Evolutionary conservation across 2,113 vertebrate species (phyloP).

Genomic region (Cheilinus undulatus): DNA sequence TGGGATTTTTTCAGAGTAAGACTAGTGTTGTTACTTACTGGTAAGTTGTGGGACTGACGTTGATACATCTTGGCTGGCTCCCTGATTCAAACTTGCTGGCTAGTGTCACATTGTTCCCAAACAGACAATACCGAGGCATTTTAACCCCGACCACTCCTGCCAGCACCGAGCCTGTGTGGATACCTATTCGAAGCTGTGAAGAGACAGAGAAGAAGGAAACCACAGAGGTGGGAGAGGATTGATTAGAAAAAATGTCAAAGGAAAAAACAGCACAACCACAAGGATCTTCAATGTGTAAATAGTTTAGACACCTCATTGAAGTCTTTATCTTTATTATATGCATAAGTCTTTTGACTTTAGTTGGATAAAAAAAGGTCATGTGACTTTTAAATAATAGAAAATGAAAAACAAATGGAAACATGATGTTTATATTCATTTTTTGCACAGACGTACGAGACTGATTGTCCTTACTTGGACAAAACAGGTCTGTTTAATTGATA

Average conservation of each 20-base stretch:
- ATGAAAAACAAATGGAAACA: too few relatives aligned
- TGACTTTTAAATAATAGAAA: too few relatives aligned
- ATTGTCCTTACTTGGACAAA: not conserved
- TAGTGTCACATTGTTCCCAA: constrained; percentile 98
- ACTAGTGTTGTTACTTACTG: constrained; percentile 86
- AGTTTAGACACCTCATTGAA: not conserved
- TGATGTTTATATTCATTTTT: too few relatives aligned
- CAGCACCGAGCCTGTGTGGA: constrained; percentile 97
- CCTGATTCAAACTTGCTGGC: constrained; percentile 99
- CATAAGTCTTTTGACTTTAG: too few relatives aligned
- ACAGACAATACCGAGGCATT: constrained; percentile 99
- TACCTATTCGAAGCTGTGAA: constrained; percentile 96
- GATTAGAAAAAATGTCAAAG: constrained; percentile 1
- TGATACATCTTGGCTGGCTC: constrained; percentile 96
- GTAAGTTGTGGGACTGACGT: constrained; percentile 96
- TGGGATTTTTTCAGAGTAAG: not conserved
- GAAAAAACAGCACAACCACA: not conserved
- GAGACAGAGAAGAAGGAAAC: constrained; percentile 23
- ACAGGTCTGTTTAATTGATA: not conserved
- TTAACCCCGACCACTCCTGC: constrained; percentile 97
- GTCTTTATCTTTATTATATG: too few relatives aligned
- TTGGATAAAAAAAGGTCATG: too few relatives aligned
- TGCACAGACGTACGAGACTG: too few relatives aligned
- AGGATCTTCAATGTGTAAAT: not conserved
- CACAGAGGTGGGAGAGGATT: not conserved